Evolutionary conservation across 2,888 invertebrate species (phyloP), one percentile per base, ranked within the genome.

Genomic region (Spialia ferax): DNA sequence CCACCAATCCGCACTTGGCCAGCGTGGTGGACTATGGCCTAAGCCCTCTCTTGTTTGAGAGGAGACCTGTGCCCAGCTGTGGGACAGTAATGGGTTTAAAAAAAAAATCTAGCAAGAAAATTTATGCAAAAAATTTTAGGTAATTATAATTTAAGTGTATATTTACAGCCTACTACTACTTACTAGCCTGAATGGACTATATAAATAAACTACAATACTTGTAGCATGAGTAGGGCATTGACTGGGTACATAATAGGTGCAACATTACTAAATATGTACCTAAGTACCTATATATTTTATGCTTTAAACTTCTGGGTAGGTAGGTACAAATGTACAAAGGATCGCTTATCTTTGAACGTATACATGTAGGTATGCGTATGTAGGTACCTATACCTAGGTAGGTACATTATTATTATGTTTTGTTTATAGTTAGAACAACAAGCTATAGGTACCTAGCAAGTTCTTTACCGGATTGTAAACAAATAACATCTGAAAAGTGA

Each of bases 401-500:
- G n/a, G n/a, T 45, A 57, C 63, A 55, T 15, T 32, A 57, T 7
- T 35, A 64, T 70, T 68, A 71, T 71, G 71, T 72, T 69, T 70
- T 71, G 67, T 70, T 59, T 71, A 68, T 63, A 66, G 52, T 69
- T 71, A 76, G 74, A 75, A 76, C 73, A 75, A 71, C 77, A 79
- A 76, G 11, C 32, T 32, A 26, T 77, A 18, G 45, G 18, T 45
- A n/a, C n/a, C n/a, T n/a, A 45, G 22, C 29, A 32, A 60, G 59
- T 75, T 74, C 68, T 75, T 79, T 73, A 74, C 75, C 73, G 71
- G 74, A 83, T 76, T 77, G 82, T 87, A 88, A 89, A 89, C 87
- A 87, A 85, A 60, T 66, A 80, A 71, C 68, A 79, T 76, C 73
- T 74, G 75, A 79, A 82, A 77, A 77, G 77, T 79, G 78, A 77